phyloP scores from a whole-genome alignment of 2,113 vertebrate genomes.

The Trichomycterus rosablanca region DNA sequence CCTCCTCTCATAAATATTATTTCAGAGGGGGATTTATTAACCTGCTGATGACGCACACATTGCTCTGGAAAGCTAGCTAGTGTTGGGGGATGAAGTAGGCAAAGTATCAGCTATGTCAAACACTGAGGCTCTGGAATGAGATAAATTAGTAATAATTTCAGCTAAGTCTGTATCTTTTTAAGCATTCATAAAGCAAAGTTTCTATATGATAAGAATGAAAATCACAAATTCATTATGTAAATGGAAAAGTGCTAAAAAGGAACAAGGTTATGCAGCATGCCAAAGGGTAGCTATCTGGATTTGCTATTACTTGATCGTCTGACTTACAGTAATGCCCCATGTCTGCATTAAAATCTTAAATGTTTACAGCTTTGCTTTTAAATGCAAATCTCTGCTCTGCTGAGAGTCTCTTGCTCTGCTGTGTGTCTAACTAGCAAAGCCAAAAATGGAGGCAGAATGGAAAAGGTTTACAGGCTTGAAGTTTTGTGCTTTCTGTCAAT shows the following conservation, averaged over 20 bases:
- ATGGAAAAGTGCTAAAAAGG: constrained; percentile 5
- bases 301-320: constrained; percentile 24
- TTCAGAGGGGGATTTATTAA: constrained; percentile 47
- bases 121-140: constrained; percentile 8
- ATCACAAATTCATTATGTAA: constrained; percentile 6
- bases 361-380: constrained; percentile 36
- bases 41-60: constrained; percentile 39
- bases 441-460: constrained; percentile 38
- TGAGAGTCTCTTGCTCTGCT: constrained; percentile 30
- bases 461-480: constrained; percentile 29
- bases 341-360: constrained; percentile 21
- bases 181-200: not conserved
- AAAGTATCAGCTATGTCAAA: constrained; percentile 28
- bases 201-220: constrained; percentile 10
- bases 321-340: constrained; percentile 32
- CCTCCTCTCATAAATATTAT: constrained; percentile 46
- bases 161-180: constrained; percentile 6
- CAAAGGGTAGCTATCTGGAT: constrained; percentile 40
- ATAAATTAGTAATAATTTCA: constrained; percentile 11
- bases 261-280: constrained; percentile 8
- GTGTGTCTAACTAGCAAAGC: constrained; percentile 35
- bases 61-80: constrained; percentile 33
- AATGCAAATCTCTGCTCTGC: constrained; percentile 18
- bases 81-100: constrained; percentile 15
- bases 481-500: constrained; percentile 26